Evolutionary conservation across 2,888 invertebrate genomes (phyloP).

Genomic region (Pseudolycoriella hygida): DNA sequence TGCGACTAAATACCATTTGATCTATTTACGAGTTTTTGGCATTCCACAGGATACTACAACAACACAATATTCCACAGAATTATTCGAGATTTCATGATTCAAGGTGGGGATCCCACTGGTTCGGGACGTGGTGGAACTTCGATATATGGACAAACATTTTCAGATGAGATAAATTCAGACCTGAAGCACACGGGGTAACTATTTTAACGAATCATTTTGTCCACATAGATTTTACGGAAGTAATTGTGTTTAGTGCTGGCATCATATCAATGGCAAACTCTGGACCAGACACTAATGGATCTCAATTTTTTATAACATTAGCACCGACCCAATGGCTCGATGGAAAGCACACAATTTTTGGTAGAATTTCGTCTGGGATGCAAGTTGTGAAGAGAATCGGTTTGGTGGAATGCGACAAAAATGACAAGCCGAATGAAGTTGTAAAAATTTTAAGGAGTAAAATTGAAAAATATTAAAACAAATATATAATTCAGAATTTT

Average conservation of each 20-base stretch:
- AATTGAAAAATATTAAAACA: slow-evolving; percentile 20
- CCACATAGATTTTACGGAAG: too few species aligned
- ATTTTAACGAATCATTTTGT: too few species aligned
- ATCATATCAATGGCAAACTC: slow-evolving; percentile 97
- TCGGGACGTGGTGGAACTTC: slow-evolving; percentile 93
- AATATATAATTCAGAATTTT: not conserved
- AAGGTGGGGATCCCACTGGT: slow-evolving; percentile 94
- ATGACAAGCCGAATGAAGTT: slow-evolving; percentile 80
- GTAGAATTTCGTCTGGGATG: slow-evolving; percentile 76
- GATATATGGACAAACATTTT: slow-evolving; percentile 88
- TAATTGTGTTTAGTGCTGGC: slow-evolving; percentile 33
- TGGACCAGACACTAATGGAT: slow-evolving; percentile 91
- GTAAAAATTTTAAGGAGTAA: slow-evolving; percentile 54
- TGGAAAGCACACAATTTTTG: slow-evolving; percentile 95
- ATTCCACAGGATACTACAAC: slow-evolving; percentile 82
- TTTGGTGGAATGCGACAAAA: slow-evolving; percentile 81
- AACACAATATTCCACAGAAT: slow-evolving; percentile 92
- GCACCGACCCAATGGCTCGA: slow-evolving; percentile 97
- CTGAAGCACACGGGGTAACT: slow-evolving; percentile 80
- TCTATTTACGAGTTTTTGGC: too few species aligned
- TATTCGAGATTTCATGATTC: slow-evolving; percentile 85
- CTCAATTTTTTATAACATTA: slow-evolving; percentile 95
- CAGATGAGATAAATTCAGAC: slow-evolving; percentile 87
- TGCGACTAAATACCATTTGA: too few species aligned
- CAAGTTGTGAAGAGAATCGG: slow-evolving; percentile 82